Evolutionary conservation across 2,888 invertebrate species (phyloP), one percentile per base, ranked within the genome.

Genomic region (Macropis europaea): DNA sequence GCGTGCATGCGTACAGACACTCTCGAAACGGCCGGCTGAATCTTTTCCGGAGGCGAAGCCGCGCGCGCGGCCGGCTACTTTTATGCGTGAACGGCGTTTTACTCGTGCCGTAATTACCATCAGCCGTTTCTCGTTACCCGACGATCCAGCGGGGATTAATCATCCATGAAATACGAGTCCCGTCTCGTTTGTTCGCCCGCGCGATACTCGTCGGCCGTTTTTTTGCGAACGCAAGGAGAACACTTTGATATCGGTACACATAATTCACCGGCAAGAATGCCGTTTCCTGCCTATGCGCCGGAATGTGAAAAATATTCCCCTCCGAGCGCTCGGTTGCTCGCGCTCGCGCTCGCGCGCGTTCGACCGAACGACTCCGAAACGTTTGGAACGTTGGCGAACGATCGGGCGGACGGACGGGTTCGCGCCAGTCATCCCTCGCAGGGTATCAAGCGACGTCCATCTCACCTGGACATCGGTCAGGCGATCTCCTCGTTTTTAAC

Each of bases 101-200:
- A 77, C 71, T 79, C 40, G 45, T 17, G 53, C 30, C 30, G 57
- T 47, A 63, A 73, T 73, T 63, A 22, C 80, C 80, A 79, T 80
- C 82, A 71, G 48, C 38, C 72, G 74, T 74, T 79, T 79, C 77
- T 82, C 76, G 76, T 83, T 82, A 71, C 70, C 56, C 70, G 45
- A 56, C 62, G 78, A 77, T 79, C 77, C 77, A 73, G 67, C 70
- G 71, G 63, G 54, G 71, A 82, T 81, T 79, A 72, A 76, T 83
- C 77, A 79, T 79, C 81, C 78, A 82, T 82, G 80, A 77, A 77
- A 82, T 73, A 78, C 78, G 77, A 70, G 75, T 26, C 38, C 30
- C 47, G 54, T 45, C 45, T 45, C 38, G 38, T 34, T 28, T 32
- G 34, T 43, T n/a, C 9, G 7, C 5, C 30, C 13, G 19, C 56